phyloP scores from a whole-genome alignment of 2,113 vertebrate genomes.

The Rattus rattus region DNA sequence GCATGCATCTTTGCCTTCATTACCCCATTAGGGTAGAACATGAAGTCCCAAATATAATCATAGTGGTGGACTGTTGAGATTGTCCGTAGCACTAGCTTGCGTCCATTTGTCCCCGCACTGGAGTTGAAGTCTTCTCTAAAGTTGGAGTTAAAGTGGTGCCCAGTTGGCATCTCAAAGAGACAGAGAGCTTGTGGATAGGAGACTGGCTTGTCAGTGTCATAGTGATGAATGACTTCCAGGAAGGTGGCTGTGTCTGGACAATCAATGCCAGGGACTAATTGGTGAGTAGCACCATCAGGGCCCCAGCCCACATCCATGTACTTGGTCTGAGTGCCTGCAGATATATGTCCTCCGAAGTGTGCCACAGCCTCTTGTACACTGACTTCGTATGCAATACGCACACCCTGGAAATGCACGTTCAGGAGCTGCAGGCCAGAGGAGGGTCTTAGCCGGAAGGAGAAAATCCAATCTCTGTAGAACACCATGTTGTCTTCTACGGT shows the following conservation, averaged over 20 bases:
- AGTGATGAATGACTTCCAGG: constrained; percentile 91
- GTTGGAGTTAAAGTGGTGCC: constrained; percentile 92
- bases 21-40: constrained; percentile 94
- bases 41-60: constrained; percentile 91
- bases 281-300: constrained; percentile 89
- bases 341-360: constrained; percentile 92
- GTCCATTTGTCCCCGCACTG: constrained; percentile 91
- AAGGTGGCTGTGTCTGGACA: constrained; percentile 79
- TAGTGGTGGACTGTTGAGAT: constrained; percentile 96
- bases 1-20: constrained; percentile 83
- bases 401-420: constrained; percentile 90
- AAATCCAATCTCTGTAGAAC: constrained; percentile 93
- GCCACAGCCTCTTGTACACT: constrained; percentile 94
- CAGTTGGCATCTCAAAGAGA: constrained; percentile 95
- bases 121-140: constrained; percentile 91
- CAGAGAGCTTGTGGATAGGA: constrained; percentile 89
- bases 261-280: constrained; percentile 93
- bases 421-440: constrained; percentile 92
- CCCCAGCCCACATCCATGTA: constrained; percentile 94
- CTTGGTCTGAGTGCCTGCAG: constrained; percentile 94
- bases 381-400: constrained; percentile 94
- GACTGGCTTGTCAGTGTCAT: constrained; percentile 89
- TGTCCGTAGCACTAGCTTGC: constrained; percentile 92
- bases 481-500: constrained; percentile 87
- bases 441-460: constrained; percentile 86